Conservation (phyloP, 2,113 vertebrate genomes). For the Oxygymnocypris stewartii region DNA sequence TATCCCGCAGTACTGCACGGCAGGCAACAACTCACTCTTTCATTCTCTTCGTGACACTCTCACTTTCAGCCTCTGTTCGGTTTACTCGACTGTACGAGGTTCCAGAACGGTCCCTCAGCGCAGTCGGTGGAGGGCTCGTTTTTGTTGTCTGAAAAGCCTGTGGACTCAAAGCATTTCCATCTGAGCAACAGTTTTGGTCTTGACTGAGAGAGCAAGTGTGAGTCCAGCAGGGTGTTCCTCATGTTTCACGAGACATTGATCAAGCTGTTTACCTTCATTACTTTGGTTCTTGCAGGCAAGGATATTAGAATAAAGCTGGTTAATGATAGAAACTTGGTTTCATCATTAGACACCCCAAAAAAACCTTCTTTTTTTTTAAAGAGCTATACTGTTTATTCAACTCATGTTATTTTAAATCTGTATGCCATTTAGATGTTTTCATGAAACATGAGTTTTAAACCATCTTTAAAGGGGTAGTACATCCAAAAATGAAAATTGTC, state of each 20-base stretch:
- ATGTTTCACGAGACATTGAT: background rate
- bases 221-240: conserved; percentile 25
- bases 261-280: conserved; percentile 7
- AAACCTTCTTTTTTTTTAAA: background rate
- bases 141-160: conserved; percentile 17
- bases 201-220: conserved; percentile 11
- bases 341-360: too few species aligned
- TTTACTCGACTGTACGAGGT: conserved; percentile 30
- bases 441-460: background rate
- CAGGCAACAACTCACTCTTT: conserved; percentile 38
- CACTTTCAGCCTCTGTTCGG: conserved; percentile 18
- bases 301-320: background rate
- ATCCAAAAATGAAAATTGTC: background rate
- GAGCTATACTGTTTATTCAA: background rate
- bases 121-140: conserved; percentile 26
- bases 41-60: conserved; percentile 31
- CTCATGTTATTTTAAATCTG: background rate
- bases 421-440: background rate
- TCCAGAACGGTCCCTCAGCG: conserved; percentile 20
- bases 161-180: conserved; percentile 6
- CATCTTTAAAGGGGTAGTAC: background rate
- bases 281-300: background rate
- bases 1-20: conserved; percentile 44
- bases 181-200: conserved; percentile 18
- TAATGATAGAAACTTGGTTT: background rate